Percentiles rank a stretch among this genome's conserved stretches.
phyloP scores from a whole-genome alignment of 2,888 invertebrate genomes.

The Salpingus planirostris region DNA sequence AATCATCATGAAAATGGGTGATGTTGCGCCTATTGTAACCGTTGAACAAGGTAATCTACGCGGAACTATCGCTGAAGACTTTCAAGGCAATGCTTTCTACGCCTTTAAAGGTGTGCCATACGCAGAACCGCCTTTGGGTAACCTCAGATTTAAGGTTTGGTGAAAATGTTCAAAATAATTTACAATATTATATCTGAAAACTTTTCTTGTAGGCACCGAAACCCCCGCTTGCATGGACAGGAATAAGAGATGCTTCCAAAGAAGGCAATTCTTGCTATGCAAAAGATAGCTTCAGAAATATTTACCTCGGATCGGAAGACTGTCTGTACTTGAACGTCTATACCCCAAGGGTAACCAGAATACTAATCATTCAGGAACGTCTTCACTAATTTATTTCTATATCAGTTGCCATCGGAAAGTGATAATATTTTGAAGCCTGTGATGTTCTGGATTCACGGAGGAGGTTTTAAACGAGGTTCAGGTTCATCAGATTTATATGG shows the following conservation, averaged over 20 bases:
- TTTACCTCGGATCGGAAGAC: constrained; percentile 26
- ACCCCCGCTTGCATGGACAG: constrained; percentile 23
- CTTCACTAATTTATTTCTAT: too few species aligned
- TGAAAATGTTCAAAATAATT: too few species aligned
- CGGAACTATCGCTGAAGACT: constrained; percentile 25
- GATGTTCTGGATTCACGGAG: constrained; percentile 43
- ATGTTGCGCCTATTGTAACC: too few species aligned
- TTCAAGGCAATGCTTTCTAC: constrained; percentile 26
- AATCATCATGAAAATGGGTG: too few species aligned
- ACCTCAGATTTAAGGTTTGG: constrained; percentile 38
- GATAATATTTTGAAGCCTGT: constrained; percentile 22
- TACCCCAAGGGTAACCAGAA: constrained; percentile 9
- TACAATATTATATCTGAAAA: too few species aligned
- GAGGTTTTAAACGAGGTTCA: constrained; percentile 38
- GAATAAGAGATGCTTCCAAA: constrained; percentile 21
- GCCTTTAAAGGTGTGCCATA: constrained; percentile 38
- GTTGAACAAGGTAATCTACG: constrained; percentile 24
- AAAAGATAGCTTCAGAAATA: constrained; percentile 16
- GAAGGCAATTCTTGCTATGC: constrained; percentile 22
- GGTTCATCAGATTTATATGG: constrained; percentile 24
- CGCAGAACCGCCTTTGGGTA: constrained; percentile 35
- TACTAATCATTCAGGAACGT: too few species aligned
- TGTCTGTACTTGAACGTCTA: constrained; percentile 31
- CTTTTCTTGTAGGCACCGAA: constrained; percentile 23
- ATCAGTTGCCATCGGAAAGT: too few species aligned